Base-by-base conservation (phyloP, 1,140 invertebrate species). In the Drosophila gunungcola region DNA sequence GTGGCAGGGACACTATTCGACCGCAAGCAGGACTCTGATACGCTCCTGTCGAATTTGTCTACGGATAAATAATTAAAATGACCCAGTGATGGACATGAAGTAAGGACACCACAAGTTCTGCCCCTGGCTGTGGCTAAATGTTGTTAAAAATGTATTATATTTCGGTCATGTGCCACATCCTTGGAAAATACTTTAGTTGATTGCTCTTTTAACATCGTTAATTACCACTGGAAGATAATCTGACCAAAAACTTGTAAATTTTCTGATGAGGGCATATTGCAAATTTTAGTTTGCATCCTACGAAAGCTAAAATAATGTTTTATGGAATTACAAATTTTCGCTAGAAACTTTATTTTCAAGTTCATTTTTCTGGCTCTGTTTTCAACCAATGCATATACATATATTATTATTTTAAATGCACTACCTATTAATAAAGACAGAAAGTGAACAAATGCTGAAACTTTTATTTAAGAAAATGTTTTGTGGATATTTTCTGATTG, bases 61-160 rank as follows among this genome's bases (percentile, higher is more conserved):
- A 53, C 60, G 54, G 39, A 53, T 75, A 65, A 75, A 75, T 75
- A 65, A 75, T 75, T 75, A 75, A 75, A 52, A 34, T 52, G 21
- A 32, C 43, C 52, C 65, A 5, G 6, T 29, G 36, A 55, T 34
- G 38, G 67, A n/a, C 42, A 25, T 46, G 25, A n/a, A 29, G 63
- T 32, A 12, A 12, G 56, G 55, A 61, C 21, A 36, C 56, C 32
- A 36, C 27, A 10, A 32, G 21, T 41, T 39, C n/a, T 39, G 43
- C 21, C 36, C 25, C 29, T 36, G 38, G 42, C 36, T 13, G 27
- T 39, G 64, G 27, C 34, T 70, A 70, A 56, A 48, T 57, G 21
- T 13, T 70, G 70, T 72, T 72, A 72, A 72, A 70, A 56, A 56
- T 70, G 56, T 11, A 70, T 70, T 56, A 41, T 48, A 32, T 34